Percentiles rank a stretch among this genome's conserved stretches.
Conservation (phyloP, 2,797 vertebrate genomes). For the Urosaurus nigricauda region DNA sequence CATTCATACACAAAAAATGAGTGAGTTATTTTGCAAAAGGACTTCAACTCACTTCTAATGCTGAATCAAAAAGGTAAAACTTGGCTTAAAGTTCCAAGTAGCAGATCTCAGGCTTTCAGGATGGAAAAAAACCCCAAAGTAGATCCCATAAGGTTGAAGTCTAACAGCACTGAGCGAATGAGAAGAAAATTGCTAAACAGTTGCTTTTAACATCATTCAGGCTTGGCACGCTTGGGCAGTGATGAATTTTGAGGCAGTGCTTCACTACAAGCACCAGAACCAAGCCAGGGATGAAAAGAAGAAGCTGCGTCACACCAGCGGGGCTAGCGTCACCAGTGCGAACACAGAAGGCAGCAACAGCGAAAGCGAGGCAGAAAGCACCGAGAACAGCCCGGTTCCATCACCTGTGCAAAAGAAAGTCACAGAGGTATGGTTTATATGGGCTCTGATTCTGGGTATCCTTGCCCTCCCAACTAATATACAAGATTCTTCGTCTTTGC, state of each 20-base stretch:
- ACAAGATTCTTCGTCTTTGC: background rate
- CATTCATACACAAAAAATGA: too few relatives aligned
- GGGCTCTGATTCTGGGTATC: background rate
- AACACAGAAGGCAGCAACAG: constrained; percentile 96
- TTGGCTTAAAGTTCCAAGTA: too few relatives aligned
- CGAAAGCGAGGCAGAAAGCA: constrained; percentile 93
- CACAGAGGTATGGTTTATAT: constrained; percentile 84
- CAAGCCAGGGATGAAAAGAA: constrained; percentile 95
- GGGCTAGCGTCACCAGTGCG: constrained; percentile 88
- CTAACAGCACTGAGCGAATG: background rate
- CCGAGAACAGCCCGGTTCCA: constrained; percentile 92
- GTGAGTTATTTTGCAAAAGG: too few relatives aligned
- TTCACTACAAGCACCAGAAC: constrained; percentile 98
- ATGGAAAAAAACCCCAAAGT: too few relatives aligned
- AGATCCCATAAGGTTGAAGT: background rate
- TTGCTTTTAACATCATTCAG: constrained; percentile 72
- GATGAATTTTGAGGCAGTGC: constrained; percentile 98
- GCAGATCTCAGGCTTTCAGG: too few relatives aligned
- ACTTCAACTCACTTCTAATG: too few relatives aligned
- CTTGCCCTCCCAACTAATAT: background rate
- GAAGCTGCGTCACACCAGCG: constrained; percentile 91
- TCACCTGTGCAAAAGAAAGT: constrained; percentile 95
- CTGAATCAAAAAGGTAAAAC: too few relatives aligned
- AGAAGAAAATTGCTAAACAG: too few relatives aligned
- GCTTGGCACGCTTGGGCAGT: constrained; percentile 99